Evolutionary conservation across 2,113 vertebrate species (phyloP), one percentile per base, ranked within the genome.

Genomic region (Pangasianodon hypophthalmus): DNA sequence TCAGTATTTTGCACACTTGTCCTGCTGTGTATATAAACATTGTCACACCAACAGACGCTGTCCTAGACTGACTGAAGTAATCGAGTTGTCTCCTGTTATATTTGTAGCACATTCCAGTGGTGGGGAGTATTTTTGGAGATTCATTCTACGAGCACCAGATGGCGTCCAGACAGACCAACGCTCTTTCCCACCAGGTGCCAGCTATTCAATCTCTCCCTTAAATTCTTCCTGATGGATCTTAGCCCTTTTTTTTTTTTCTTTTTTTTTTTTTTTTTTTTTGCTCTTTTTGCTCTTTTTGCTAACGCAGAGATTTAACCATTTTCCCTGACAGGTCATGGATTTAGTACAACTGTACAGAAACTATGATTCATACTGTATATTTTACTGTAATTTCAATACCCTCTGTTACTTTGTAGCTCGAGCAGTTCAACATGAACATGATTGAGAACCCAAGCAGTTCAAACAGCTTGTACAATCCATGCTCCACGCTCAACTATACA

Each of bases 351-450:
- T 56, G 32, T 26, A 84, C 19, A 41, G 26, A 82, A 81, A 52
- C 50, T 50, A 50, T 80, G 48, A n/a, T 58, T 50, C 7, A 5
- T 85, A n/a, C n/a, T n/a, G n/a, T n/a, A 41, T n/a, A 21, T 50
- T 41, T 21, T 58, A 14, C 54, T 26, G 10, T n/a, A 16, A 54
- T 64, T 83, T 50, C 46, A 60, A 64, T 86, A 48, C 73, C 44
- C 19, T 75, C 13, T 90, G 64, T 92, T 4, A 89, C 58, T 83
- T 64, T 85, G 52, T 91, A 99, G 98, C 97, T 99, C 86, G 98
- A 99, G 93, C 98, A 99, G 95, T 99, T 99, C 96, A 99, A 98
- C 91, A 99, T 99, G 98, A 99, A 99, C 91, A 99, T 99, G 98
- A 96, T 99, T 13, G 98, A 99, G 93, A 98, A 94, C 32, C 96